A percentile compares a stretch with the other conserved stretches of the same genome.
phyloP scores from a whole-genome alignment of 2,113 vertebrate genomes.

The Melanotaenia duboulayi region DNA sequence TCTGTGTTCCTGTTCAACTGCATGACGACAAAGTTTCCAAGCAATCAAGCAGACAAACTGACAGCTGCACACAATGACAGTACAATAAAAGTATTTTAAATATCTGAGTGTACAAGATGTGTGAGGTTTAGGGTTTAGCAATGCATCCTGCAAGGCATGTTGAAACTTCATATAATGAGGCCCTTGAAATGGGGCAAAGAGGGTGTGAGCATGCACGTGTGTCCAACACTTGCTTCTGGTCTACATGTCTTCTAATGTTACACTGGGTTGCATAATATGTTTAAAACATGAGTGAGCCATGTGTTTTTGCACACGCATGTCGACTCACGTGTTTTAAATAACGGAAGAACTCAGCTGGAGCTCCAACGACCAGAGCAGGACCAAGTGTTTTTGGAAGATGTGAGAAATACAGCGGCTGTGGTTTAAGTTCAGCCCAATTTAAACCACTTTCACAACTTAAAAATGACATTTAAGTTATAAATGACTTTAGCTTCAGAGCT shows the following conservation, averaged over 20 bases:
- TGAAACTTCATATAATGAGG: constrained; percentile 28
- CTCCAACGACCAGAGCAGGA: neutral
- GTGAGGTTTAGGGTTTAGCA: neutral
- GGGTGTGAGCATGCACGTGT: constrained; percentile 3
- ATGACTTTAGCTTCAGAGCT: too few species aligned
- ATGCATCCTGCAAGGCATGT: constrained; percentile 4
- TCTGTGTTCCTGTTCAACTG: too few species aligned
- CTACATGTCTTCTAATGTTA: constrained; percentile 53
- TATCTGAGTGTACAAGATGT: neutral
- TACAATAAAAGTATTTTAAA: neutral
- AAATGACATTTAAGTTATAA: too few species aligned
- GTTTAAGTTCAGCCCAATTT: neutral
- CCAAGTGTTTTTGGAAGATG: neutral
- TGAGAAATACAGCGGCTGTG: neutral
- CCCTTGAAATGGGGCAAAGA: constrained; percentile 28
- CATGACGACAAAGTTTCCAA: neutral
- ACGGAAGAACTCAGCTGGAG: neutral
- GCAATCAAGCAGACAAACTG: neutral
- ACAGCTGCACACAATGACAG: neutral
- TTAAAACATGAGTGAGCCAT: constrained; percentile 36
- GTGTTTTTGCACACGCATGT: constrained; percentile 13
- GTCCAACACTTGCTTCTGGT: constrained; percentile 48
- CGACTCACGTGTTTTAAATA: constrained; percentile 21
- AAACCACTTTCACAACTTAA: too few species aligned
- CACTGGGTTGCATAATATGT: constrained; percentile 45